Evolutionary conservation across 2,113 vertebrate species (phyloP).

Genomic region (Hucho hucho): DNA sequence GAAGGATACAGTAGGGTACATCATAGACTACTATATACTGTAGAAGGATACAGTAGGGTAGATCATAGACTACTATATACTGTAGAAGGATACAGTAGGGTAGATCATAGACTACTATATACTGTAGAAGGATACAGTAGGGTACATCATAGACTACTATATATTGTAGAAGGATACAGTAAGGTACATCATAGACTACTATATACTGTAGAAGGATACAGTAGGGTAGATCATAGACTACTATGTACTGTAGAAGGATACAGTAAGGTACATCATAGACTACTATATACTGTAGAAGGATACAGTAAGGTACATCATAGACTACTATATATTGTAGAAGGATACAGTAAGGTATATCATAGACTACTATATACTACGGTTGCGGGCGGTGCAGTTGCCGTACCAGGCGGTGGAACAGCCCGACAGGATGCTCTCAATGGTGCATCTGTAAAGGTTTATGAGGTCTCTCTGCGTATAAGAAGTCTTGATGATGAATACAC

Average conservation of each 20-base stretch:
- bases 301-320: neutral
- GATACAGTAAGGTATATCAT: neutral
- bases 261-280: conserved; percentile 1
- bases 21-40: too few relatives aligned
- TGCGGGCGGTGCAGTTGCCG: neutral
- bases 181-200: neutral
- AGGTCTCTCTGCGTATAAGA: too few relatives aligned
- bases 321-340: neutral
- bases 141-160: neutral
- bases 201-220: neutral
- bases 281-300: conserved; percentile 39
- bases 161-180: neutral
- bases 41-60: conserved; percentile 10
- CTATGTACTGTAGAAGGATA: neutral
- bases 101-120: neutral
- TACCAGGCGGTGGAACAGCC: too few relatives aligned
- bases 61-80: neutral
- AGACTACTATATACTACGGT: neutral
- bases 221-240: conserved; percentile 13
- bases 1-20: too few relatives aligned
- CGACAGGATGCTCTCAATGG: too few relatives aligned
- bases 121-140: conserved; percentile 38
- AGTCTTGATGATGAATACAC: too few relatives aligned
- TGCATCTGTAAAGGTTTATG: too few relatives aligned
- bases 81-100: conserved; percentile 5